Evolutionary conservation across 2,797 vertebrate genomes (phyloP).

Genomic region (Intellagama lesueurii): DNA sequence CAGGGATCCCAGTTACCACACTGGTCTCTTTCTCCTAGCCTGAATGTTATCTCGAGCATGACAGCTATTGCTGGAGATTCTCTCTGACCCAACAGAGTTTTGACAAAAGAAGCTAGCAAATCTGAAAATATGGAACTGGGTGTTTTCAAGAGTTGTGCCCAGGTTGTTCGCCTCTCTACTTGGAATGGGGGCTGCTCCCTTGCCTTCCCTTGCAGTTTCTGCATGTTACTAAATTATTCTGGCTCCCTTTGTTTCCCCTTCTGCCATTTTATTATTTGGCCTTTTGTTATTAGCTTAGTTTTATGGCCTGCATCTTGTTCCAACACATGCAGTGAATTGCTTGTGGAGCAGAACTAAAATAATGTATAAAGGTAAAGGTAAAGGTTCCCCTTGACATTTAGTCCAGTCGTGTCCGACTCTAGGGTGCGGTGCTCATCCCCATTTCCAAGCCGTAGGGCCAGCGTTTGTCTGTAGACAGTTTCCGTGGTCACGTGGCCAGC

Average conservation of each 20-base stretch:
- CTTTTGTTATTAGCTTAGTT: background rate
- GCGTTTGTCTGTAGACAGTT: too few relatives aligned
- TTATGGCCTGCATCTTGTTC: background rate
- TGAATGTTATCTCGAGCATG: background rate
- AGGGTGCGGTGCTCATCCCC: too few relatives aligned
- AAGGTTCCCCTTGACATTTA: too few relatives aligned
- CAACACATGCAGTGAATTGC: background rate
- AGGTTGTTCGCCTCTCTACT: background rate
- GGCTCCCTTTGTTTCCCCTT: background rate
- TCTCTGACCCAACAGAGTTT: background rate
- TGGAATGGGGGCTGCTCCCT: background rate
- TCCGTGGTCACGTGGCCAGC: too few relatives aligned
- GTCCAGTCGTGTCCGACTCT: too few relatives aligned
- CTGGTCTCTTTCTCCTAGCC: background rate
- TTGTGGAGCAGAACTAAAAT: background rate
- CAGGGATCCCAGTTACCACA: too few relatives aligned
- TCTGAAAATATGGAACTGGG: background rate
- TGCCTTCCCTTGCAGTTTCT: background rate
- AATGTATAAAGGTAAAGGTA: background rate
- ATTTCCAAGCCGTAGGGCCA: too few relatives aligned
- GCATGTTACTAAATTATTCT: background rate
- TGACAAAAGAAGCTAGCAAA: constrained; percentile 18
- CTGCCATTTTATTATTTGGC: background rate
- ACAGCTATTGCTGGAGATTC: background rate
- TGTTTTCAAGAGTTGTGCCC: background rate